phyloP scores from a whole-genome alignment of 2,113 vertebrate species.

The Mungos mungo region DNA sequence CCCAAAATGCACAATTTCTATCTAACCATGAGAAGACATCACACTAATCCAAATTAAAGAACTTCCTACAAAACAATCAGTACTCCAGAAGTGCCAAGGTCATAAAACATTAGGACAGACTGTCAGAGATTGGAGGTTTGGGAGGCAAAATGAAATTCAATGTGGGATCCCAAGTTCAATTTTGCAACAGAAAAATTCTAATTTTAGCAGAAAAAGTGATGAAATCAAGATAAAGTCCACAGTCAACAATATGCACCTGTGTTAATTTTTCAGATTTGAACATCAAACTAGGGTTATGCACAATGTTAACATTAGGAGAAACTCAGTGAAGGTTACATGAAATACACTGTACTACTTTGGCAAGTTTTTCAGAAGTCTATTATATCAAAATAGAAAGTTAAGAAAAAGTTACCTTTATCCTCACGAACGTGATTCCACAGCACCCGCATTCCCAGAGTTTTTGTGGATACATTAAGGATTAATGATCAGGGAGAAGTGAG shows the following conservation, averaged over 20 bases:
- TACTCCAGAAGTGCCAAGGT: not conserved
- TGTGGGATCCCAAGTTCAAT: not conserved
- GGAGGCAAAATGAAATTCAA: not conserved
- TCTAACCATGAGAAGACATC: not conserved
- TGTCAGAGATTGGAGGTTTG: too few relatives aligned
- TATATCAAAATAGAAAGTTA: not conserved
- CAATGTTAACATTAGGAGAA: not conserved
- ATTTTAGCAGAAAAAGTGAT: not conserved
- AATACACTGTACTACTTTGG: not conserved
- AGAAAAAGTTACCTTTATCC: not conserved
- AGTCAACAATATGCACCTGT: not conserved
- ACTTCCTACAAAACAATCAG: not conserved
- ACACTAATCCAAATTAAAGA: not conserved
- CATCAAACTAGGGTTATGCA: not conserved
- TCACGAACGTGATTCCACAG: conserved; percentile 38
- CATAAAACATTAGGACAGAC: not conserved
- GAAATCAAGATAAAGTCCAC: not conserved
- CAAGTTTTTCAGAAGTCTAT: not conserved
- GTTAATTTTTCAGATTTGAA: not conserved
- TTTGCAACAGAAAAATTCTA: not conserved
- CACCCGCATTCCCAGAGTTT: conserved; percentile 11
- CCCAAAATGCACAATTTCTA: not conserved
- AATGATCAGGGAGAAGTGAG: conserved; percentile 77
- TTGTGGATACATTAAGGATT: conserved; percentile 61
- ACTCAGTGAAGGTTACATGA: not conserved